Base-by-base conservation (phyloP, 1,140 invertebrate genomes). In the Sminthurinus signatus region DNA sequence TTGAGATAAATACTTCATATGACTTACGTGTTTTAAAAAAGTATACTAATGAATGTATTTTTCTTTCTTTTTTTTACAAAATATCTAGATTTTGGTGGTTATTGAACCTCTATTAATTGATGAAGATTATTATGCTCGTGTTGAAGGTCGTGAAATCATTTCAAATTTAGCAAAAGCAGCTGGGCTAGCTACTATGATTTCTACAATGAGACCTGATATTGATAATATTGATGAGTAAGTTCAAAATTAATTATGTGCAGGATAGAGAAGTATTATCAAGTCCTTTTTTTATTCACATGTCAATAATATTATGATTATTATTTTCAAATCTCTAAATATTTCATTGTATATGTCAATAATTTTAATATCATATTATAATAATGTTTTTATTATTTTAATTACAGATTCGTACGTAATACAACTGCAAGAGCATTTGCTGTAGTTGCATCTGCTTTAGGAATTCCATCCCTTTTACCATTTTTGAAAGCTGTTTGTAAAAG, bases 181-280 rank as follows among this genome's bases (percentile, higher is more conserved):
- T n/a, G 97, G 97, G 64, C 80, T 99, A 28, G 97, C 97, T 0
- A 99, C 97, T 10, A 99, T 99, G 97, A 99, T 99, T 73, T 99
- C 96, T 0, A 99, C 96, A 0, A 99, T 99, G 97, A 83, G 97
- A 78, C 97, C 97, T 3, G 97, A 99, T 81, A 99, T 99, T 75
- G 97, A 99, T 76, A 99, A 99, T 76, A 98, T 99, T 73, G 97
- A 99, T 79, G 97, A 99, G 80, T 68, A 62, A 64, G 59, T 57
- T 32, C 52, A n/a, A n/a, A n/a, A n/a, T n/a, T n/a, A n/a, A n/a
- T n/a, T n/a, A n/a, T n/a, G n/a, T n/a, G n/a, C n/a, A n/a, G n/a
- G n/a, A n/a, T n/a, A n/a, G n/a, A n/a, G n/a, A n/a, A n/a, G n/a
- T n/a, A n/a, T n/a, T n/a, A n/a, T n/a, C n/a, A n/a, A n/a, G n/a